Percentiles rank a stretch among this genome's conserved stretches.
Conservation (phyloP, 1,140 invertebrate species). For the Drosophila sproati region DNA sequence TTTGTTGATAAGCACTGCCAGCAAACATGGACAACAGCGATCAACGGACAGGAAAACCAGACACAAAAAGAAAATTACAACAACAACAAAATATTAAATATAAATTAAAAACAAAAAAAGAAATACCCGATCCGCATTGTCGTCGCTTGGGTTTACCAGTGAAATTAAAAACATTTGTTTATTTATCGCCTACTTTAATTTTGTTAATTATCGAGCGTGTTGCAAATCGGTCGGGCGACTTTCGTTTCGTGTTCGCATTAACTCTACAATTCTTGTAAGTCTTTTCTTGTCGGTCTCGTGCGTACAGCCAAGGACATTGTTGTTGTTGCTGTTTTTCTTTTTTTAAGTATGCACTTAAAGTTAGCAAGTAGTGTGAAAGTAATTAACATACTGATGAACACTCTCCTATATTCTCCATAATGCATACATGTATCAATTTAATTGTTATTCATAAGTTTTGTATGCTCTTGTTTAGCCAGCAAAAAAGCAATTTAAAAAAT, state of each 20-base stretch:
- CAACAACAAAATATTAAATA: background rate
- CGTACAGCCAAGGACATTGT: slow-evolving; percentile 13
- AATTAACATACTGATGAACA: background rate
- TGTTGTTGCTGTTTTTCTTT: slow-evolving; percentile 5
- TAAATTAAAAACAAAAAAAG: background rate
- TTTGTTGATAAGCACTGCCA: slow-evolving; percentile 39
- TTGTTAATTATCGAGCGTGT: slow-evolving; percentile 49
- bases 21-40: slow-evolving; percentile 18
- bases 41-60: slow-evolving; percentile 8
- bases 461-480: too few relatives aligned
- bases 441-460: background rate
- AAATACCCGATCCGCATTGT: slow-evolving; percentile 2
- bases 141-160: slow-evolving; percentile 3
- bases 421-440: background rate
- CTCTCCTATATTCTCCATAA: background rate
- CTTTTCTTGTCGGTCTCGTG: slow-evolving; percentile 8
- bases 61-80: slow-evolving; percentile 13
- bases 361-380: background rate
- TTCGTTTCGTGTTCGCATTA: slow-evolving; percentile 34
- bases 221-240: slow-evolving; percentile 47
- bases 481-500: too few relatives aligned
- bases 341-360: background rate
- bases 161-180: slow-evolving; percentile 44
- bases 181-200: slow-evolving; percentile 48
- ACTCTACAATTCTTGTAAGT: slow-evolving; percentile 6